Evolutionary conservation across 2,888 invertebrate genomes (phyloP).

Genomic region (Drosophila merina): DNA sequence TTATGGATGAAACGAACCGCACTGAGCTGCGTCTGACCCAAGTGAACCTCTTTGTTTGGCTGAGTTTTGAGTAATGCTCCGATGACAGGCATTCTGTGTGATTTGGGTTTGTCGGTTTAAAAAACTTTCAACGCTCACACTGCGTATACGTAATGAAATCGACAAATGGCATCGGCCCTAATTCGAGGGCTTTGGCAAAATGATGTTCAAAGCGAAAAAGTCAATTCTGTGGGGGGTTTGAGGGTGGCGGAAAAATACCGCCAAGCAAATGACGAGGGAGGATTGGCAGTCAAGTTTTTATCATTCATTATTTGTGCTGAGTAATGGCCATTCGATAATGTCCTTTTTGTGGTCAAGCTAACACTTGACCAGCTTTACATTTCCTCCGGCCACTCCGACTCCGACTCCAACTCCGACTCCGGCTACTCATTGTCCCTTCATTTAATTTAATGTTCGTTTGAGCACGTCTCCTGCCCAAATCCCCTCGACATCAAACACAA

Average conservation of each 20-base stretch:
- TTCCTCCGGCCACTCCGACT: slow-evolving; percentile 2
- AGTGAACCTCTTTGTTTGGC: slow-evolving; percentile 41
- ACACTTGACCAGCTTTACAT: slow-evolving; percentile 39
- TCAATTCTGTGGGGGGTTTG: slow-evolving; percentile 19
- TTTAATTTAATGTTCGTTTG: slow-evolving; percentile 36
- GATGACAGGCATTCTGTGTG: slow-evolving; percentile 40
- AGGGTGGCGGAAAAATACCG: not conserved
- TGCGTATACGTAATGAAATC: slow-evolving; percentile 30
- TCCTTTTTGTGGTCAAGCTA: slow-evolving; percentile 26
- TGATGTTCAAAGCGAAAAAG: slow-evolving; percentile 24
- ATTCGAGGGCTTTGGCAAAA: slow-evolving; percentile 12
- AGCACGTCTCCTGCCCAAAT: slow-evolving; percentile 8
- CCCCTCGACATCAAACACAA: slow-evolving; percentile 37
- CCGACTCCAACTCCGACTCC: not conserved
- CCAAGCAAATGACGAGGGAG: slow-evolving; percentile 28
- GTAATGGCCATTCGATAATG: slow-evolving; percentile 36
- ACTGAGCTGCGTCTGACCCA: slow-evolving; percentile 18
- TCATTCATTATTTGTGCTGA: slow-evolving; percentile 45
- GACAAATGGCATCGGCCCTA: slow-evolving; percentile 31
- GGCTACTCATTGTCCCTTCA: slow-evolving; percentile 22
- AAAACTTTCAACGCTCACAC: slow-evolving; percentile 26
- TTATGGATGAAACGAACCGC: slow-evolving; percentile 22
- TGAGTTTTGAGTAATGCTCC: slow-evolving; percentile 40
- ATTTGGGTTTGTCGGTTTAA: slow-evolving; percentile 21
- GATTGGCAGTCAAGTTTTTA: slow-evolving; percentile 39